Conservation (phyloP, 2,888 invertebrate species). For the Dynastes maya region DNA sequence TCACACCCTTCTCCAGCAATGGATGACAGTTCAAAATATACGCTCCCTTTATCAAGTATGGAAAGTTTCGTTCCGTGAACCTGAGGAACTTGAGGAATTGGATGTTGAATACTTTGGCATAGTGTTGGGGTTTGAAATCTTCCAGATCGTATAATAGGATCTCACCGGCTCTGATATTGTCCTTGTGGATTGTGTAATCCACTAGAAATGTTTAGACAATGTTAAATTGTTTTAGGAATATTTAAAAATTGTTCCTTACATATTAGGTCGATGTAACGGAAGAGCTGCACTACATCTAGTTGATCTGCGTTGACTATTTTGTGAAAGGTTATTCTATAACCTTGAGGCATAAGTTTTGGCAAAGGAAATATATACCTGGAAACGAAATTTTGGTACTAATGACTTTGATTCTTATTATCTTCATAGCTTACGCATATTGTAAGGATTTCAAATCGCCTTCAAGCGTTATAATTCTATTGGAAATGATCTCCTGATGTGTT, state of each 20-base stretch:
- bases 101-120: background rate
- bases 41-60: background rate
- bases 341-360: constrained; percentile 34
- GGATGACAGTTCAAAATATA: background rate
- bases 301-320: background rate
- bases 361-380: constrained; percentile 25
- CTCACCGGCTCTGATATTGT: background rate
- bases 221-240: background rate
- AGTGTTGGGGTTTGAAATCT: background rate
- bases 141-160: constrained; percentile 8
- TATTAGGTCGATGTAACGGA: background rate
- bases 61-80: background rate
- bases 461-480: background rate
- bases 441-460: background rate
- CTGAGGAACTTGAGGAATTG: background rate
- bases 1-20: background rate
- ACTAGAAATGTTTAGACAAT: background rate
- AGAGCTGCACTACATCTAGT: background rate
- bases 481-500: background rate
- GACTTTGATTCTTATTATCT: background rate
- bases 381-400: background rate
- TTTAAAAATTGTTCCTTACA: background rate
- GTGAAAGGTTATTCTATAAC: constrained; percentile 15
- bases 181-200: constrained; percentile 21
- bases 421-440: constrained; percentile 3